A percentile compares a stretch with the other conserved stretches of the same genome.
Conservation (phyloP, 2,888 invertebrate genomes). For the Xylocampa areola region DNA sequence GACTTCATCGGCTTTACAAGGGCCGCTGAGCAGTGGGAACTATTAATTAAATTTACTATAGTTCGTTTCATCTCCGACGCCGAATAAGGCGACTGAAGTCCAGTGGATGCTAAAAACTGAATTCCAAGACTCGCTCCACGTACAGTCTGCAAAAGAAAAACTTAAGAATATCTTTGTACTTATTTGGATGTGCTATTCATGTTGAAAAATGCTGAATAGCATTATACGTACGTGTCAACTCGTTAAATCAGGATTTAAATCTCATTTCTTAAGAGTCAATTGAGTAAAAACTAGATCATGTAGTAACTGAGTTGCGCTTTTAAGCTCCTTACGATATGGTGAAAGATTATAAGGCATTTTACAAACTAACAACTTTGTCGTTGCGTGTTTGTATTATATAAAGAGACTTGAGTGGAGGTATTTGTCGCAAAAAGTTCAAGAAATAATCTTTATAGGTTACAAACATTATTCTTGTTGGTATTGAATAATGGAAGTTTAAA, state of each 20-base stretch:
- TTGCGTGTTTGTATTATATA: constrained; percentile 51
- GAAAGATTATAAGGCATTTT: constrained; percentile 58
- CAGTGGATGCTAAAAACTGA: constrained; percentile 77
- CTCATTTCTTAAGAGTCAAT: constrained; percentile 60
- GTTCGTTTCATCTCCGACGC: constrained; percentile 70
- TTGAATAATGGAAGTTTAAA: constrained; percentile 47
- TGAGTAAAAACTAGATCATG: constrained; percentile 68
- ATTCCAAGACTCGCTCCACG: constrained; percentile 69
- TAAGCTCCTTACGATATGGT: constrained; percentile 55
- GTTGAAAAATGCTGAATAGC: constrained; percentile 73
- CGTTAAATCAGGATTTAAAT: constrained; percentile 74
- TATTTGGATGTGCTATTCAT: constrained; percentile 70
- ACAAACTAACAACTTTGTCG: constrained; percentile 55
- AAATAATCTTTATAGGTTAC: constrained; percentile 54
- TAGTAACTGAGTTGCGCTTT: constrained; percentile 42
- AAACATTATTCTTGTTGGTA: constrained; percentile 50
- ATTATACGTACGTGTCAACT: constrained; percentile 72
- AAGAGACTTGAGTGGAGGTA: constrained; percentile 40
- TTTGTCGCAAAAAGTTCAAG: constrained; percentile 52
- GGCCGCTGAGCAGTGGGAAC: constrained; percentile 69
- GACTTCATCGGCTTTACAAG: constrained; percentile 74
- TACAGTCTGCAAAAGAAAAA: constrained; percentile 76
- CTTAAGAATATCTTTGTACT: constrained; percentile 67
- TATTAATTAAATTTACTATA: constrained; percentile 80
- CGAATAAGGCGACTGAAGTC: constrained; percentile 75